These are phyloP conservation scores for Cyprinus carpio DNA, from an alignment of 2,113 vertebrate species.

Conservation along the genomic window DNA sequence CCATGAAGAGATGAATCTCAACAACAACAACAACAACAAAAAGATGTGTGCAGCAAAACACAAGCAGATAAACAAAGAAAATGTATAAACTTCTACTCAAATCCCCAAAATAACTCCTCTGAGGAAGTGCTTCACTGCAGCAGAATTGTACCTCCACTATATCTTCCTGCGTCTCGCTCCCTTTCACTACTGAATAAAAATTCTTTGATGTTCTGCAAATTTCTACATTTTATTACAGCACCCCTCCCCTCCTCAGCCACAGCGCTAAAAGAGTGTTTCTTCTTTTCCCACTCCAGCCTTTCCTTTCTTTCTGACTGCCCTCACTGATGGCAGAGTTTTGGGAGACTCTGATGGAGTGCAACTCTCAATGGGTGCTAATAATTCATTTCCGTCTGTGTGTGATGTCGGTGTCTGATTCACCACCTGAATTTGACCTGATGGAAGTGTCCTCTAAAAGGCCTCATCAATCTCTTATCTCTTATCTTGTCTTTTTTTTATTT, in stretches of 20 bases:
- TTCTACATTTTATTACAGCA: conserved; percentile 78
- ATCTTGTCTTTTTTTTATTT: not conserved
- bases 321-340: conserved; percentile 53
- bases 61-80: conserved; percentile 17
- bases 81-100: conserved; percentile 35
- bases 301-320: conserved; percentile 58
- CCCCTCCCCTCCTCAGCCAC: conserved; percentile 44
- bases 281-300: conserved; percentile 25
- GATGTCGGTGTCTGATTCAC: conserved; percentile 23
- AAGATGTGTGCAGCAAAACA: not conserved
- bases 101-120: conserved; percentile 54
- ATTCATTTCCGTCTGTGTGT: conserved; percentile 7
- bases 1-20: not conserved
- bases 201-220: conserved; percentile 82
- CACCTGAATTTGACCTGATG: conserved; percentile 5
- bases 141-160: conserved; percentile 32
- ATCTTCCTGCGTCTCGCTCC: conserved; percentile 51
- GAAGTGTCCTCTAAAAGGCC: conserved; percentile 16
- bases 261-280: conserved; percentile 42
- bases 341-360: conserved; percentile 17
- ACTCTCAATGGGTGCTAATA: conserved; percentile 15
- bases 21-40: not conserved
- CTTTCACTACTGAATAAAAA: conserved; percentile 59
- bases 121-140: conserved; percentile 27
- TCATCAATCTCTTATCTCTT: conserved; percentile 21